Percentiles rank a stretch among this genome's conserved stretches.
phyloP scores from a whole-genome alignment of 2,888 invertebrate genomes.

The Anticlea derivata region DNA sequence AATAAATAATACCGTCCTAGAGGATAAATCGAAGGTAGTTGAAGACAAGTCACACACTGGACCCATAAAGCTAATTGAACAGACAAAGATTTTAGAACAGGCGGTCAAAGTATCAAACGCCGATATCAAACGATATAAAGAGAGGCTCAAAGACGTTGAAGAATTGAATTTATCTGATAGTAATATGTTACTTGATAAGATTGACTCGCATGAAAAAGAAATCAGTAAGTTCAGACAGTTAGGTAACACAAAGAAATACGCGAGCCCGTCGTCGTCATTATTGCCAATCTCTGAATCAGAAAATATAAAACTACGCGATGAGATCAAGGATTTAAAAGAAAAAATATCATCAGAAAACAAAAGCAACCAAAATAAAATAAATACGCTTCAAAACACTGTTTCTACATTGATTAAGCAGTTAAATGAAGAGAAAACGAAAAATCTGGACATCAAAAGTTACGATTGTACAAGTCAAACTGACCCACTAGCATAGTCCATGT shows the following conservation, averaged over 20 bases:
- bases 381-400: neutral
- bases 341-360: neutral
- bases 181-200: conserved; percentile 12
- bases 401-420: neutral
- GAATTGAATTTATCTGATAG: conserved; percentile 10
- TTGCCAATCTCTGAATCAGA: neutral
- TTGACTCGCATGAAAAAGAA: conserved; percentile 8
- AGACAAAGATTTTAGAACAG: conserved; percentile 8
- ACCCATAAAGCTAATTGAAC: conserved; percentile 4
- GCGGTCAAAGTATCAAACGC: neutral
- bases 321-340: neutral
- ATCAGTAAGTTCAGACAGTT: neutral
- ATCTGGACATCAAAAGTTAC: neutral
- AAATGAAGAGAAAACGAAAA: neutral
- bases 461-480: neutral
- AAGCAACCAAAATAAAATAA: conserved; percentile 2
- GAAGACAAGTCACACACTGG: conserved; percentile 1
- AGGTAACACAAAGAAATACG: neutral
- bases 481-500: conserved; percentile 1
- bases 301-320: conserved; percentile 1
- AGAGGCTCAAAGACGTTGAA: conserved; percentile 10
- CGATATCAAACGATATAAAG: neutral
- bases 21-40: neutral
- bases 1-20: no score
- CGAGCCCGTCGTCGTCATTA: neutral